Percentiles rank a stretch among this genome's conserved stretches.
Conservation (phyloP, 2,113 vertebrate species). For the Gallinago undulata region DNA sequence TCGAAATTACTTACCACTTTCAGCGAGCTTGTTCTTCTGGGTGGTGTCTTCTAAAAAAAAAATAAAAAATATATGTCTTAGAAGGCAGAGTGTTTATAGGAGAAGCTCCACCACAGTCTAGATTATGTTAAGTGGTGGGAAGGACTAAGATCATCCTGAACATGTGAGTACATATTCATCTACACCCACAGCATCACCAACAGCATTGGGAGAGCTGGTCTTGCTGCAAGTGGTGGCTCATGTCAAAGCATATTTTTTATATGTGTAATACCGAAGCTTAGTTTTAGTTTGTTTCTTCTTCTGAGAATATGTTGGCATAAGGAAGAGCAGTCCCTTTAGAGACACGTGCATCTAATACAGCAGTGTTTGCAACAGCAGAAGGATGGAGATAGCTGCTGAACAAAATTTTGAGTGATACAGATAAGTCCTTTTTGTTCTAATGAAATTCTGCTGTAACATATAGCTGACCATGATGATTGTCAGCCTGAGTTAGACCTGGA, state of each 20-base stretch:
- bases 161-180: not conserved
- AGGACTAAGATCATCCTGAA: conserved; percentile 34
- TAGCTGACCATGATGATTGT: not conserved
- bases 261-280: not conserved
- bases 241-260: not conserved
- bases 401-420: not conserved
- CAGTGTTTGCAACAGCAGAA: not conserved
- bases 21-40: not conserved
- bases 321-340: not conserved
- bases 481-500: not conserved
- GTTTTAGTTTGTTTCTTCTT: not conserved
- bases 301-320: not conserved
- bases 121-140: conserved; percentile 52
- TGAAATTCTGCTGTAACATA: not conserved
- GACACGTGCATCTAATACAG: not conserved
- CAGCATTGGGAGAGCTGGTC: not conserved
- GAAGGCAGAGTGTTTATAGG: conserved; percentile 21
- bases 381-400: rapidly evolving
- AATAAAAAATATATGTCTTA: not conserved
- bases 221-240: not conserved
- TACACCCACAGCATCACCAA: conserved; percentile 23
- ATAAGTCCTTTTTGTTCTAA: not conserved
- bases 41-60: not conserved
- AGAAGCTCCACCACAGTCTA: conserved; percentile 5
- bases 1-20: conserved; percentile 33